Evolutionary conservation across 2,797 vertebrate genomes (phyloP).

Genomic region (Hydrolagus colliei): DNA sequence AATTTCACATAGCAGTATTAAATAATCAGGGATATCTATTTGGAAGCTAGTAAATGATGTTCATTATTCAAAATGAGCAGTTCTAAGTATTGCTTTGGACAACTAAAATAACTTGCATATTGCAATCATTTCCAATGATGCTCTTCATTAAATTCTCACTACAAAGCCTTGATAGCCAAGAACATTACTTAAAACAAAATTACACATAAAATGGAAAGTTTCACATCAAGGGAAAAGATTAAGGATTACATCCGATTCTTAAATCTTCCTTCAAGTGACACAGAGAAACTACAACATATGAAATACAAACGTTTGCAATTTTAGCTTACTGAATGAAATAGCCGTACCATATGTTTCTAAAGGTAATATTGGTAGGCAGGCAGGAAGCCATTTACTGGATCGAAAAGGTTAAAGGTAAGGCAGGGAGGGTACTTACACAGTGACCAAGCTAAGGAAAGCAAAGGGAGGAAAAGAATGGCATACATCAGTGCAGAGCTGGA

Average conservation of each 20-base stretch:
- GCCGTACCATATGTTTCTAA: not conserved
- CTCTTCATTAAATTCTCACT: not conserved
- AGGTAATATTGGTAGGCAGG: not conserved
- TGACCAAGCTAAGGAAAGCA: conserved; percentile 90
- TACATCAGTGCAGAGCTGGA: conserved; percentile 56
- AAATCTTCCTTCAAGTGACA: not conserved
- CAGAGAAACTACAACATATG: not conserved
- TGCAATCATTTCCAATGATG: not conserved
- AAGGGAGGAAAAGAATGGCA: conserved; percentile 58
- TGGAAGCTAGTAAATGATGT: not conserved
- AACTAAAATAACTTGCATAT: not conserved
- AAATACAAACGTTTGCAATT: not conserved
- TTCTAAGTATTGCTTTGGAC: not conserved
- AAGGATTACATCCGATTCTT: not conserved
- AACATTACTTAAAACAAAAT: not conserved
- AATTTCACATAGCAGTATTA: not conserved
- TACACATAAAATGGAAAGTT: too few relatives aligned
- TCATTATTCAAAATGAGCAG: not conserved
- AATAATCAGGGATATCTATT: not conserved
- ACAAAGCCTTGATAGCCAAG: not conserved
- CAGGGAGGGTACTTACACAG: conserved; percentile 82
- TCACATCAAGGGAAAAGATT: not conserved
- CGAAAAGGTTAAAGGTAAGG: conserved; percentile 40
- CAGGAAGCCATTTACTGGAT: conserved; percentile 23
- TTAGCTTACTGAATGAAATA: not conserved